Conservation (phyloP, 1,140 invertebrate genomes). For the Camponotus floridanus region DNA sequence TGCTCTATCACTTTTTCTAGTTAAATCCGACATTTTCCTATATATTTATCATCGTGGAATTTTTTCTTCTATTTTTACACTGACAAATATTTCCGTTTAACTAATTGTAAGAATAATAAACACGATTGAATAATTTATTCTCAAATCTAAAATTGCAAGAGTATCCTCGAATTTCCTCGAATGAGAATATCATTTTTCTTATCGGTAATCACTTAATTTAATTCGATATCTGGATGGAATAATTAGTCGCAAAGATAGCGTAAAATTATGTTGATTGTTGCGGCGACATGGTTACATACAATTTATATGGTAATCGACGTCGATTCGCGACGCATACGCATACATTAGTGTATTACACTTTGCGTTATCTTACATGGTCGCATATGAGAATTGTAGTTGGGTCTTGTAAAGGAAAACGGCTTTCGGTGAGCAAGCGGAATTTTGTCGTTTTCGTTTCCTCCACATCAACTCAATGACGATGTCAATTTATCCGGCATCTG, state of each 20-base stretch:
- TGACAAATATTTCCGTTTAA: not conserved
- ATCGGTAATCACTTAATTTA: not conserved
- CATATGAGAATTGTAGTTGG: not conserved
- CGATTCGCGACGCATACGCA: not conserved
- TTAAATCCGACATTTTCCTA: not conserved
- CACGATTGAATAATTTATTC: not conserved
- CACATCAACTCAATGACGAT: not conserved
- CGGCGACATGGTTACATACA: not conserved
- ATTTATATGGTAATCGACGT: slow-evolving; percentile 16
- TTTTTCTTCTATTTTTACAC: not conserved
- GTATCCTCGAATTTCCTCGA: no score
- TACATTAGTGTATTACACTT: not conserved
- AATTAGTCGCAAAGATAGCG: slow-evolving; percentile 2
- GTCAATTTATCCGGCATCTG: not conserved
- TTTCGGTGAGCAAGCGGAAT: not conserved
- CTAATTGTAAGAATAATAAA: not conserved
- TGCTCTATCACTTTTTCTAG: not conserved
- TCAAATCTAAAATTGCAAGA: not conserved
- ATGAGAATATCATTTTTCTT: not conserved
- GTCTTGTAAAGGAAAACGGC: not conserved
- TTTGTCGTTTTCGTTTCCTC: not conserved
- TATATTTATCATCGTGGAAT: not conserved
- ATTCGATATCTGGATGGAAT: not conserved
- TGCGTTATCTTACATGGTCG: not conserved
- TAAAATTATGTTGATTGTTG: slow-evolving; percentile 25